Base-by-base conservation (phyloP, 2,113 vertebrate species). In the Oryzias woworae region DNA sequence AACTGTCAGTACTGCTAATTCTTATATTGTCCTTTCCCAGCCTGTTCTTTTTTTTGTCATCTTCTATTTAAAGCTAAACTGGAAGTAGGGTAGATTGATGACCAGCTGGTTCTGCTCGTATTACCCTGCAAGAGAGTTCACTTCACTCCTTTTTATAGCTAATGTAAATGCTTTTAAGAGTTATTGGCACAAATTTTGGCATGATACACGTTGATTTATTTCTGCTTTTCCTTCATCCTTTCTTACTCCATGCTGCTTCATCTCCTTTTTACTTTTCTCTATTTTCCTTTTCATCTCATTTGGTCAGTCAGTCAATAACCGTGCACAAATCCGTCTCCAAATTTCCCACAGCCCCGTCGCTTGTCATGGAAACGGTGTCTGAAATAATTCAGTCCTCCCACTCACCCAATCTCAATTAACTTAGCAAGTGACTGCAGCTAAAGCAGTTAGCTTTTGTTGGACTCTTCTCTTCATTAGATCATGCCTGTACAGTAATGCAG, bases 241-340 rank as follows among this genome's bases (percentile, higher is more conserved):
- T 55, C 26, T 14, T 36, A 3, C 13, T 69, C 20, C 36, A 16
- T 24, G 22, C 2, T 23, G 23, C 28, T 7, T 36, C 20, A 18
- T 53, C 57, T 52, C 59, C 49, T 47, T 14, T 53, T 47, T 47
- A 10, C 20, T 41, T 31, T 7, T 46, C 23, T 48, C 31, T 4
- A 2, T 45, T 62, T 36, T 62, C 62, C 49, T 61, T 47, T 62
- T 50, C 44, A 62, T 69, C 48, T 74, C 36, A 63, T 63, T 72
- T 48, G 47, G 64, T 71, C 50, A 53, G 47, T 75, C 74, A 63
- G 62, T 85, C 75, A 72, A 77, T 58, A 72, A 26, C 0, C n/a
- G 44, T 22, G 63, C 52, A 31, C 71, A 76, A 22, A 71, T 80
- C 71, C 66, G 50, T 80, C 69, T 71, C 53, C 62, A 31, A 71